Evolutionary conservation across 2,888 invertebrate genomes (phyloP).

Genomic region (Eucera pruinosa): DNA sequence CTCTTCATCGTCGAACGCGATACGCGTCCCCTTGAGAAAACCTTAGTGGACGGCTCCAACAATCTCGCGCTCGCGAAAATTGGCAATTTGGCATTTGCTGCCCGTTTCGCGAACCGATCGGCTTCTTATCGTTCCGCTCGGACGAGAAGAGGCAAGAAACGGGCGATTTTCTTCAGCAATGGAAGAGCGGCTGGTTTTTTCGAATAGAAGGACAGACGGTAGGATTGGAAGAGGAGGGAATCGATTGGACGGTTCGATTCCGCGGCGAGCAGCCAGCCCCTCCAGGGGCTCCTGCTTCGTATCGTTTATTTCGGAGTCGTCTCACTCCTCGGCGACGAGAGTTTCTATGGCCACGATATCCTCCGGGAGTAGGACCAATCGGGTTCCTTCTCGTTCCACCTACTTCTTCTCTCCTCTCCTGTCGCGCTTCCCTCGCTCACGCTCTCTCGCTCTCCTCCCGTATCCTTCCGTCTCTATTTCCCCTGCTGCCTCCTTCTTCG

Average conservation of each 20-base stretch:
- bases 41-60: too few relatives aligned
- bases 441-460: slow-evolving; percentile 16
- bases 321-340: slow-evolving; percentile 45
- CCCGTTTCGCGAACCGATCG: too few relatives aligned
- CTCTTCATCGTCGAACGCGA: too few relatives aligned
- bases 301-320: slow-evolving; percentile 64
- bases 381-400: slow-evolving; percentile 75
- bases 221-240: too few relatives aligned
- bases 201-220: too few relatives aligned
- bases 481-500: slow-evolving; percentile 25
- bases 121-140: too few relatives aligned
- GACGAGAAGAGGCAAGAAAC: too few relatives aligned
- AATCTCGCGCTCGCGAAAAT: too few relatives aligned
- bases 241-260: not conserved
- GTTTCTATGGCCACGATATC: slow-evolving; percentile 81
- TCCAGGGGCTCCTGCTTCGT: slow-evolving; percentile 33
- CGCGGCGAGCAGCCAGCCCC: slow-evolving; percentile 9
- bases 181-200: too few relatives aligned
- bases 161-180: too few relatives aligned
- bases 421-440: slow-evolving; percentile 15
- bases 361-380: slow-evolving; percentile 78
- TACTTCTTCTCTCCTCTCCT: slow-evolving; percentile 63
- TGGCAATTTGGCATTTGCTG: too few relatives aligned
- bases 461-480: slow-evolving; percentile 6
- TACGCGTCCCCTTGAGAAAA: too few relatives aligned